phyloP scores from a whole-genome alignment of 2,797 vertebrate genomes.

The Balearica regulorum region DNA sequence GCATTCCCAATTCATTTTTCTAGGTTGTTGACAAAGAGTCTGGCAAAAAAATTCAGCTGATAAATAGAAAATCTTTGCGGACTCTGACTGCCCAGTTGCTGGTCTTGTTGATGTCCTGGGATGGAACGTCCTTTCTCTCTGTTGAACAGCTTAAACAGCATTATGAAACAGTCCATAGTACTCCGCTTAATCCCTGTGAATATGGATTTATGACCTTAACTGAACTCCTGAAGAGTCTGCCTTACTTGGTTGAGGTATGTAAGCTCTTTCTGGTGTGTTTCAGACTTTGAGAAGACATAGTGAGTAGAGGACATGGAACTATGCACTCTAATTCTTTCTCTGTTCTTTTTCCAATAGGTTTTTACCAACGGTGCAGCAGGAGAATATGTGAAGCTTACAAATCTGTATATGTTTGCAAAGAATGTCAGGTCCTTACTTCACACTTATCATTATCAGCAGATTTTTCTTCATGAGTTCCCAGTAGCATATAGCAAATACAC shows the following conservation, averaged over 20 bases:
- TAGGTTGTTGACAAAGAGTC: constrained; percentile 84
- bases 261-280: not conserved
- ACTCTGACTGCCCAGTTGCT: constrained; percentile 89
- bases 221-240: constrained; percentile 93
- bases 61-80: constrained; percentile 94
- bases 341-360: constrained; percentile 72
- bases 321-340: not conserved
- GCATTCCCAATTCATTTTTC: not conserved
- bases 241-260: constrained; percentile 91
- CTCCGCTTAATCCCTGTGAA: constrained; percentile 91
- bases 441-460: constrained; percentile 98
- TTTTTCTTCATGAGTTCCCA: constrained; percentile 93
- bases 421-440: constrained; percentile 89
- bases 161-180: constrained; percentile 78
- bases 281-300: not conserved
- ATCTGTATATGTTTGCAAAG: constrained; percentile 91
- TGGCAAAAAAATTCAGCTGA: constrained; percentile 90
- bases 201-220: constrained; percentile 95
- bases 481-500: constrained; percentile 90
- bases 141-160: constrained; percentile 83
- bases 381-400: constrained; percentile 88
- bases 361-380: constrained; percentile 75
- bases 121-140: constrained; percentile 72
- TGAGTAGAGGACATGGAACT: not conserved
- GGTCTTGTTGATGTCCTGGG: constrained; percentile 91